Evolutionary conservation across 1,140 invertebrate genomes (phyloP).

Genomic region (Drosophila athabasca): DNA sequence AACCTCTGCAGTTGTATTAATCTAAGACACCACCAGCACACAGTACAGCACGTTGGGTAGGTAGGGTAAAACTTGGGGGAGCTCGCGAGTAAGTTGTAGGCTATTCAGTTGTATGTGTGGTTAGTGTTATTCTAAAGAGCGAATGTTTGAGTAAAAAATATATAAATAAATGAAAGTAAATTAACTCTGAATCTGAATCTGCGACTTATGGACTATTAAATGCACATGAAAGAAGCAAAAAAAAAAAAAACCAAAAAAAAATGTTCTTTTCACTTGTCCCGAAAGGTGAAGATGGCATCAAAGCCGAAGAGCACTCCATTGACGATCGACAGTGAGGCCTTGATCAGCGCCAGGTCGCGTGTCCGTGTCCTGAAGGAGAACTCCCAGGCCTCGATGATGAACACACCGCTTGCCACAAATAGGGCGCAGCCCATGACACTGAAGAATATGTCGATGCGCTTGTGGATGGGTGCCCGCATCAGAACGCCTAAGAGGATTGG

Average conservation of each 20-base stretch:
- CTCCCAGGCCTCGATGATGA: slow-evolving; percentile 86
- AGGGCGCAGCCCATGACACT: slow-evolving; percentile 88
- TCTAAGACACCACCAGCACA: too few relatives aligned
- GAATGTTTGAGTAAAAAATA: slow-evolving; percentile 8
- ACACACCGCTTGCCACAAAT: slow-evolving; percentile 88
- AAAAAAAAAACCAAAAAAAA: slow-evolving; percentile 9
- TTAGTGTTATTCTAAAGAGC: slow-evolving; percentile 12
- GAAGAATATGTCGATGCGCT: slow-evolving; percentile 90
- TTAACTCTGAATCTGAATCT: background rate
- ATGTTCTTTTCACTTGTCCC: slow-evolving; percentile 83
- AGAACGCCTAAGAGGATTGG: slow-evolving; percentile 84
- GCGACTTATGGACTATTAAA: slow-evolving; percentile 50
- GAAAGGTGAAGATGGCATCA: slow-evolving; percentile 90
- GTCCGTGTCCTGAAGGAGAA: slow-evolving; percentile 80
- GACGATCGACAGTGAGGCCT: slow-evolving; percentile 89
- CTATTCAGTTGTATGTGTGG: slow-evolving; percentile 17
- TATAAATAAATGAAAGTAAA: slow-evolving; percentile 15
- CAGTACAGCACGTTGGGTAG: too few relatives aligned
- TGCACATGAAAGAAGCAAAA: slow-evolving; percentile 26
- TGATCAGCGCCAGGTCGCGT: slow-evolving; percentile 87
- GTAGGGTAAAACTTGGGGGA: too few relatives aligned
- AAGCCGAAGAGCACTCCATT: slow-evolving; percentile 89
- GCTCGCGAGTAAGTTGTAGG: too few relatives aligned
- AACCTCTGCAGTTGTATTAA: too few relatives aligned
- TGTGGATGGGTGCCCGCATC: slow-evolving; percentile 87